Base-by-base conservation (phyloP, 2,888 invertebrate species). In the Torymus aiolomorphi region DNA sequence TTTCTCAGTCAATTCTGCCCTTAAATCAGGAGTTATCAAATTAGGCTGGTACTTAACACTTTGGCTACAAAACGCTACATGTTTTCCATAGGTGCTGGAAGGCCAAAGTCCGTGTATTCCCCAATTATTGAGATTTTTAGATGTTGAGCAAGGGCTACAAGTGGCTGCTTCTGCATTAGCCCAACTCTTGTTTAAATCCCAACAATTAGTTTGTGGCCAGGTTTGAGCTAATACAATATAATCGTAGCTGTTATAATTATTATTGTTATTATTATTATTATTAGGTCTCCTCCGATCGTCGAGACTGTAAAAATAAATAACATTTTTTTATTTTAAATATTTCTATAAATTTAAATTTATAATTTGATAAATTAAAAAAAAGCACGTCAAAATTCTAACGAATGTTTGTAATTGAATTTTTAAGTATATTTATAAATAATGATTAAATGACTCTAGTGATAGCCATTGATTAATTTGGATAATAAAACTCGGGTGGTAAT, bases 71-170 rank as follows among this genome's bases (percentile, higher is more conserved):
- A 16, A 13, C 1, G 13, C 8, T 1, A 67, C 61, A 5, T 70
- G 63, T 0, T 13, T n/a, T 5, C 20, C 54, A 2, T 54, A 2
- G 2, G 13, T 13, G 16, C 42, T 71, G n/a, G 18, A 57, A 0
- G 79, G 79, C 79, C 79, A 79, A 1, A 79, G 52, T 13, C 79
- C 79, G 54, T 79, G 79, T 2, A 79, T 2, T 0, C 75, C 75
- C 75, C 75, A 79, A 0, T 62, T 10, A 42, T 69, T 52, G 1
- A 10, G 18, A n/a, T 49, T 12, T 18, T 31, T 4, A 4, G 63
- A 51, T 0, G 18, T 24, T 13, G 49, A 5, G 20, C 78, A 78
- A 0, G 16, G 5, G 1, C 31, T 72, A 16, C 72, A 77, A 0
- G 10, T 31, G 31, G 31, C 16, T 0, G 56, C 14, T 0, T 24